Evolutionary conservation across 2,797 vertebrate genomes (phyloP).

Genomic region (Manis javanica): DNA sequence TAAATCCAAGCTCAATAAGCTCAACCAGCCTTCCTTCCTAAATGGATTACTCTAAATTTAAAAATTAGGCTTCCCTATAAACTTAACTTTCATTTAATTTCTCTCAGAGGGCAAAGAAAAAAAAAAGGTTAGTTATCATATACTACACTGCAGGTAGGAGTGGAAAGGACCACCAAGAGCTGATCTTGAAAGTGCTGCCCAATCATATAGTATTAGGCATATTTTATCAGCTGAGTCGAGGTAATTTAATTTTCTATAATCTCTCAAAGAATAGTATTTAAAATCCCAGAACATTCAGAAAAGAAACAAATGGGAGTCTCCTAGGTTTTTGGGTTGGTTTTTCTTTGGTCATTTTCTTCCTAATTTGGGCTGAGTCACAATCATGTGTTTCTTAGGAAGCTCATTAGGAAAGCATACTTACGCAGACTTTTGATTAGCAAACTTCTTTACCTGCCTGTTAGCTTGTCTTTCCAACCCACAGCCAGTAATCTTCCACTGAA

Average conservation of each 20-base stretch:
- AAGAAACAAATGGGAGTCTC: background rate
- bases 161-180: background rate
- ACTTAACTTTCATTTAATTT: constrained; percentile 1
- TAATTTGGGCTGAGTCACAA: constrained; percentile 39
- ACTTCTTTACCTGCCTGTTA: constrained; percentile 33
- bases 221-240: background rate
- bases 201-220: background rate
- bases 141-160: background rate
- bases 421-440: constrained; percentile 8
- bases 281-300: background rate
- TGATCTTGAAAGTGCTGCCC: background rate
- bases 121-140: background rate
- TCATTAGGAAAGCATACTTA: background rate
- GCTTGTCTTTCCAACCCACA: constrained; percentile 33
- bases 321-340: background rate
- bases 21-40: background rate
- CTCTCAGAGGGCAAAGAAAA: background rate
- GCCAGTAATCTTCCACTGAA: background rate
- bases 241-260: background rate
- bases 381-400: background rate
- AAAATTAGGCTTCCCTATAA: background rate
- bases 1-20: background rate
- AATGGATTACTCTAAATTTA: background rate
- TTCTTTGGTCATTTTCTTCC: constrained; percentile 13
- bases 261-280: constrained; percentile 18